Evolutionary conservation across 2,113 vertebrate species (phyloP).

Genomic region (Mus spicilegus): DNA sequence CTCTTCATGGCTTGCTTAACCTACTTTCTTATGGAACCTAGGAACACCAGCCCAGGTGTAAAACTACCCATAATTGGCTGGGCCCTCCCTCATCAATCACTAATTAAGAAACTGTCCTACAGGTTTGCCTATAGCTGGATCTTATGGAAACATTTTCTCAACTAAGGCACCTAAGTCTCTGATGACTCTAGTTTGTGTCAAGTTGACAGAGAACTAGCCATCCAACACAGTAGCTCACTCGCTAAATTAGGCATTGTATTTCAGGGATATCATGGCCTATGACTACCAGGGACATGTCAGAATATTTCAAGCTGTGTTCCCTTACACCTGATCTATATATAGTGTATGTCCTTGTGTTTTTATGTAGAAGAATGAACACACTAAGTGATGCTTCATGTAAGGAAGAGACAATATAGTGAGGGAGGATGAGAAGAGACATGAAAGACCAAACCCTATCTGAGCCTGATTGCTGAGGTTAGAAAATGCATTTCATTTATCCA

Average conservation of each 20-base stretch:
- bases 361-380: too few relatives aligned
- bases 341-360: background rate
- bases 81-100: background rate
- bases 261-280: rapidly evolving
- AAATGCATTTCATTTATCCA: rapidly evolving
- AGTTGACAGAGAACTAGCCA: background rate
- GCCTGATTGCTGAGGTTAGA: too few relatives aligned
- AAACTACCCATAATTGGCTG: background rate
- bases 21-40: background rate
- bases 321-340: rapidly evolving
- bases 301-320: background rate
- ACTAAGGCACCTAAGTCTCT: background rate
- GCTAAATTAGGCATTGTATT: background rate
- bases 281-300: rapidly evolving
- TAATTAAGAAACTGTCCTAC: background rate
- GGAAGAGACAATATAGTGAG: background rate
- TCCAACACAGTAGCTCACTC: background rate
- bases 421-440: too few relatives aligned
- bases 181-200: background rate
- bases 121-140: background rate
- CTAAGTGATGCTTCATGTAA: background rate
- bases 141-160: background rate
- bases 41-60: background rate
- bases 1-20: background rate
- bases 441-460: rapidly evolving